Conservation (phyloP, 2,113 vertebrate genomes). For the Tonatia bakeri region DNA sequence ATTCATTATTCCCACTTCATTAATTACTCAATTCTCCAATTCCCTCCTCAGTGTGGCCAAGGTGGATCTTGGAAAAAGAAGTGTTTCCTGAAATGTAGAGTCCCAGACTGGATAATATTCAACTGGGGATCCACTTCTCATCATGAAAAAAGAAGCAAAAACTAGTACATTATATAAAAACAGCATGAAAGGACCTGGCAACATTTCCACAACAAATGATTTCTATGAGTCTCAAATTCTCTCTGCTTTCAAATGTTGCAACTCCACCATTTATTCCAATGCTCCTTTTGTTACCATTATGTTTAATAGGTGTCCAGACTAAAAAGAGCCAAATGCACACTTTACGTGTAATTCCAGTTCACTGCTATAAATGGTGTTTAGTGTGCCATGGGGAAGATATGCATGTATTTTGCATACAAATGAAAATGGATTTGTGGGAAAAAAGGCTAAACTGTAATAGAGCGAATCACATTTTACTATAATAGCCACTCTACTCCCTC, state of each 20-base stretch:
- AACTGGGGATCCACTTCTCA: neutral
- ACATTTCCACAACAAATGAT: neutral
- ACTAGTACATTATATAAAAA: neutral
- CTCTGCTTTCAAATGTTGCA: neutral
- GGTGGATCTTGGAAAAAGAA: neutral
- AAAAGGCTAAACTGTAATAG: neutral
- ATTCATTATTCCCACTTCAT: neutral
- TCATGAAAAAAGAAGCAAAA: neutral
- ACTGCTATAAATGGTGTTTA: neutral
- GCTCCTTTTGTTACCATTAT: neutral
- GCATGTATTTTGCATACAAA: neutral
- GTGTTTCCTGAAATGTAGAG: neutral
- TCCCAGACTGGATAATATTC: neutral
- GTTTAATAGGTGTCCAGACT: neutral
- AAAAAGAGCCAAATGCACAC: neutral
- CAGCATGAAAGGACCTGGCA: neutral
- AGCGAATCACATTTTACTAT: neutral
- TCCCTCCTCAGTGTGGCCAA: neutral
- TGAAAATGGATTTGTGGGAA: neutral
- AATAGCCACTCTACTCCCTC: rapidly evolving
- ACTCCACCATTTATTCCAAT: neutral
- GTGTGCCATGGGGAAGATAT: neutral
- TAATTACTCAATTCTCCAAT: neutral
- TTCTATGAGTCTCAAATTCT: neutral
- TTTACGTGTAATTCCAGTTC: neutral